Conservation (phyloP, 2,797 vertebrate species). For the Anableps anableps region DNA sequence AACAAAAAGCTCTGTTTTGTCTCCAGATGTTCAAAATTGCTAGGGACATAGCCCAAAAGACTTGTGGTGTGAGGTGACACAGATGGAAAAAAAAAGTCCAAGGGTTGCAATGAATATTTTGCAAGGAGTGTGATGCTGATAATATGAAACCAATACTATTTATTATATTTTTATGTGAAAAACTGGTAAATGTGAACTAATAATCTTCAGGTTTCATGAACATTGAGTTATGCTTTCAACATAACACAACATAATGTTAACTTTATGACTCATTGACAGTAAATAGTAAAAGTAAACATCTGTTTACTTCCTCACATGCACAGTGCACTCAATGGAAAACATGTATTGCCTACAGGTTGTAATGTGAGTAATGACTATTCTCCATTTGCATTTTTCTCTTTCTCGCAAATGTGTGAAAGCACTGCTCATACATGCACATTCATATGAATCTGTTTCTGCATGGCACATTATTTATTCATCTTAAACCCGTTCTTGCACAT, state of each 20-base stretch:
- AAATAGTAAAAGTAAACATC: slow-evolving; percentile 25
- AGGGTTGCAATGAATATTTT: neutral
- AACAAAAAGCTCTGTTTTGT: neutral
- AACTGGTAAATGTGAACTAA: slow-evolving; percentile 24
- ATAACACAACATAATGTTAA: no score
- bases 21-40: neutral
- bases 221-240: slow-evolving; percentile 30
- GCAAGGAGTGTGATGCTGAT: slow-evolving; percentile 1
- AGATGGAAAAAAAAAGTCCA: neutral
- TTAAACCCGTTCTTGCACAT: slow-evolving; percentile 9
- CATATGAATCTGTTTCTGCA: neutral
- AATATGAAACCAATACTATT: slow-evolving; percentile 4
- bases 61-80: neutral
- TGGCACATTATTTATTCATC: neutral
- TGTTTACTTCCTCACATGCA: slow-evolving; percentile 11
- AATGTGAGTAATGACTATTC: slow-evolving; percentile 24
- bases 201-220: slow-evolving; percentile 34
- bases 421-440: slow-evolving; percentile 5
- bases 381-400: slow-evolving; percentile 17
- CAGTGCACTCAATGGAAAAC: slow-evolving; percentile 10
- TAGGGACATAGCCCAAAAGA: neutral
- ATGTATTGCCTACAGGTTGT: slow-evolving; percentile 22
- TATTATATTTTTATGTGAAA: slow-evolving; percentile 15
- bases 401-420: slow-evolving; percentile 16
- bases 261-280: slow-evolving; percentile 2